phyloP scores from a whole-genome alignment of 2,797 vertebrate genomes.

The Rachycentron canadum region DNA sequence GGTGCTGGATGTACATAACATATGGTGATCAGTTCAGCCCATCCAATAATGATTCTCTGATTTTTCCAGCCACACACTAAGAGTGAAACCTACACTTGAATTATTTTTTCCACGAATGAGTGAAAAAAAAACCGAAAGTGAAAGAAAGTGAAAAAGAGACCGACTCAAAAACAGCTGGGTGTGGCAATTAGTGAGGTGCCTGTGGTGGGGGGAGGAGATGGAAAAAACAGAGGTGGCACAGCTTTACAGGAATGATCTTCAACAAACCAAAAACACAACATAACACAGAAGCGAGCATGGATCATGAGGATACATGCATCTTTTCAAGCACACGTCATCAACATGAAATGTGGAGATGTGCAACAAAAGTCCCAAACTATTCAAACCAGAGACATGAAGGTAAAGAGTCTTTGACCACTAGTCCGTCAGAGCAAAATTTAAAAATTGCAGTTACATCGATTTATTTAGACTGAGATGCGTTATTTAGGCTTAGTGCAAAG shows the following conservation, averaged over 20 bases:
- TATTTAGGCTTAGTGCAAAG: background rate
- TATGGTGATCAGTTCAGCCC: too few species aligned
- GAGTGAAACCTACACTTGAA: background rate
- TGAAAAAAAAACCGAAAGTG: conserved; percentile 5
- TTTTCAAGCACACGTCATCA: background rate
- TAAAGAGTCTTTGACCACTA: background rate
- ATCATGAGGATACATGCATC: background rate
- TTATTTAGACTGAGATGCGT: background rate
- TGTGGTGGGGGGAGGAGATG: background rate
- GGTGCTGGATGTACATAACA: background rate
- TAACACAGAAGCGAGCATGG: background rate
- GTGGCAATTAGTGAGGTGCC: background rate
- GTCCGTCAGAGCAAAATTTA: too few species aligned
- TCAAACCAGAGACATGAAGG: too few species aligned
- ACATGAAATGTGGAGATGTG: background rate
- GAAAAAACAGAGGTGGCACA: background rate
- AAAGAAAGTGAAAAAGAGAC: conserved; percentile 5
- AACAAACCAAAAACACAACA: background rate
- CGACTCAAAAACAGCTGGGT: background rate
- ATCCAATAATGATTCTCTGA: background rate
- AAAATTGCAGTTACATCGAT: background rate
- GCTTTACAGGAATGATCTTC: background rate
- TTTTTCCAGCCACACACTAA: background rate
- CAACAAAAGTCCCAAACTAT: too few species aligned
- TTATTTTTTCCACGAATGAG: too few species aligned